Base-by-base conservation (phyloP, 2,888 invertebrate genomes). In the Pycnomerus fuliginosus region DNA sequence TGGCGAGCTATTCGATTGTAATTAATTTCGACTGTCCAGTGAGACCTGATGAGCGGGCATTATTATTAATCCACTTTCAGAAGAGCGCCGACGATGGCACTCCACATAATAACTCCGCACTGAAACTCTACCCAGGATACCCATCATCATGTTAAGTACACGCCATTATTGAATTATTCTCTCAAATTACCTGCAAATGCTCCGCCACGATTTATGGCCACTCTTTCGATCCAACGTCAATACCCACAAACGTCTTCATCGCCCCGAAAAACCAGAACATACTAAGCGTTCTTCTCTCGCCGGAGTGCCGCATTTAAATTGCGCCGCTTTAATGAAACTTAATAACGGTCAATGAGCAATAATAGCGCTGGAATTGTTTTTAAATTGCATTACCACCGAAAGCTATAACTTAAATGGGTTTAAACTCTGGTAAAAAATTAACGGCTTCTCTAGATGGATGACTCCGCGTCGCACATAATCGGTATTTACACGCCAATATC, bases 1-100 rank as follows among this genome's bases (percentile, higher is more conserved):
- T 64, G 64, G 58, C 54, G 49, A 55, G 53, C 61, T 56, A 65
- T 67, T 60, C 61, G 58, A 62, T 62, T 58, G 63, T 62, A 64
- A 65, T 67, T 65, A 65, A 67, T 65, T 64, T 62, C 51, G 58
- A 63, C 63, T 61, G 62, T 59, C 60, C 60, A 50, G 55, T 53
- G 52, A 53, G 56, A 56, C 57, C 53, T 53, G 60, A 61, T 62
- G 64, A 58, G 54, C 60, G 55, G 54, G 53, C 61, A 60, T 58
- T 62, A 61, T 60, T 62, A 62, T 59, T 60, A 61, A 62, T 62
- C 57, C 58, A 58, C 57, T 58, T 61, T 56, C 51, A 54, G 50
- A 32, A 46, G 42, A 48, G 45, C 50, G 36, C 50, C 50, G 52
- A 52, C 50, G 56, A 54, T 53, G 54, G 51, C 52, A 55, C 56